Evolutionary conservation across 2,797 vertebrate species (phyloP), one percentile per base, ranked within the genome.

Genomic region (Myoxocephalus aenaeus): DNA sequence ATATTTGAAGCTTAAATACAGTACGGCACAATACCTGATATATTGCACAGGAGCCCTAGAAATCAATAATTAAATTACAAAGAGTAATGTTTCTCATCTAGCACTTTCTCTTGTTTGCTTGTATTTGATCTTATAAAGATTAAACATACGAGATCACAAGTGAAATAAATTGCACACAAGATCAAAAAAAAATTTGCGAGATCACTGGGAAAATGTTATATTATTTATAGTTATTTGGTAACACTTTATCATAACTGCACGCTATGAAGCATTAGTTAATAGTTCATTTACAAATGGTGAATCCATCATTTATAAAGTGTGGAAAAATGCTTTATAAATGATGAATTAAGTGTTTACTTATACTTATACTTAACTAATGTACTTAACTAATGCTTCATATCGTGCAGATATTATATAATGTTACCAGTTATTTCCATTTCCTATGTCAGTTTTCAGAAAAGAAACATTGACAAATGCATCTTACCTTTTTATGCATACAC

Each of bases 51-150:
- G 46, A 76, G 64, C 68, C 20, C 18, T 34, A 42, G 10, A 71
- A 54, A 25, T 67, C 61, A 56, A 7, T 62, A 61, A 64, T 73
- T 42, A 14, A 70, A 78, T 85, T 34, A 62, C 40, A 67, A 12
- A 29, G 53, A 68, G 48, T 1, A 67, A 73, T 44, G n/a, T 65
- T 65, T 80, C 62, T 76, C 44, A 76, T 84, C 62, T 11, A 46
- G 22, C 5, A 2, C 9, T 1, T 42, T 64, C 11, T 25, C 18
- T 15, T 29, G 3, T 44, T 59, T 59, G 14, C 14, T 44, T 51
- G 48, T 22, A 25, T 59, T 27, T 73, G 11, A 34, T 57, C 38
- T 74, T 11, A 32, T 50, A 29, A 29, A n/a, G 11, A 58, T 56
- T 3, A 56, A 25, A 54, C 36, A 14, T 22, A 58, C 14, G 12